Base-by-base conservation (phyloP, 2,888 invertebrate species). In the Agrypnus murinus region DNA sequence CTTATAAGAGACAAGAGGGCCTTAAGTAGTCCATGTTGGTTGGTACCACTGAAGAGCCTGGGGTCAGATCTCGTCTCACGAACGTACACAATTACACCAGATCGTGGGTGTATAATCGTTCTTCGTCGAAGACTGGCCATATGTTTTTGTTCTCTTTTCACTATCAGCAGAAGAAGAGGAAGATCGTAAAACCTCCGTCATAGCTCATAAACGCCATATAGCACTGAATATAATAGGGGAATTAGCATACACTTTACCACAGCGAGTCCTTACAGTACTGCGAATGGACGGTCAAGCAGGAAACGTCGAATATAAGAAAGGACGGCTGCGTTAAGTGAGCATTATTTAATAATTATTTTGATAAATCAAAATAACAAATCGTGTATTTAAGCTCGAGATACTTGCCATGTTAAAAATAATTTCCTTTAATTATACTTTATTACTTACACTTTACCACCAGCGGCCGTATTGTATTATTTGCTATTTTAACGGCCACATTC, bases 301-400 rank as follows among this genome's bases (percentile, higher is more conserved):
- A 46, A 31, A 50, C 32, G 19, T 38, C 17, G 34, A 67, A 14
- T 15, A 73, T 70, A 43, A 38, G 43, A 34, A 71, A 79, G 84
- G 81, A 60, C 80, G 73, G 70, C 80, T 80, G 81, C 74, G 67
- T 77, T 84, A 84, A 85, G 84, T 84, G 83, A 80, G 80, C 83
- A 84, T 85, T 85, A 85, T 86, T 86, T 84, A 85, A 85, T 85
- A 85, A 85, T 86, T 85, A 85, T 85, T 86, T 85, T 84, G 85
- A 86, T 86, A 85, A 85, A 86, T 86, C 85, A 85, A 85, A 85
- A 84, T 84, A 84, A 84, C 85, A 83, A 85, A 85, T 85, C 84
- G 81, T 84, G 83, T 82, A 81, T 83, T 83, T 83, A 83, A 81
- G 81, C 81, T 80, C 79, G 81, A 79, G 81, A 82, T 83, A 66